Evolutionary conservation across 1,140 invertebrate species (phyloP).

Genomic region (Meloidogyne chitwoodi): DNA sequence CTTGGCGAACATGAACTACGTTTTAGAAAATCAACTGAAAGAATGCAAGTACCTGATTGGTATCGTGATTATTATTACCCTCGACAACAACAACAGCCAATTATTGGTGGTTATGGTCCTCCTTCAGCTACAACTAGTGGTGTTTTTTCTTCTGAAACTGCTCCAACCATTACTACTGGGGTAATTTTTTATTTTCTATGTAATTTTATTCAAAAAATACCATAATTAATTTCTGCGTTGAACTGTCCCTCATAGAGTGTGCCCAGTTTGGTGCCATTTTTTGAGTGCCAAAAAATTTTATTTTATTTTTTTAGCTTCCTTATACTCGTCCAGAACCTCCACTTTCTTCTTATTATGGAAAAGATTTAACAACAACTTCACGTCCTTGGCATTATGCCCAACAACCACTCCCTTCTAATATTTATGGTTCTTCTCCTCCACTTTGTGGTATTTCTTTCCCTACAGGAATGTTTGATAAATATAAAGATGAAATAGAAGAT

Average conservation of each 20-base stretch:
- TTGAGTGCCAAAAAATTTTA: background rate
- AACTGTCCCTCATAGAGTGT: background rate
- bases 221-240: background rate
- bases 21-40: conserved; percentile 55
- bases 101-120: background rate
- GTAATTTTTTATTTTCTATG: background rate
- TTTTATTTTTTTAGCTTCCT: background rate
- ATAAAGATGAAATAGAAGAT: conserved; percentile 56
- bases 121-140: conserved; percentile 29
- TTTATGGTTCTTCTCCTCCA: conserved; percentile 30
- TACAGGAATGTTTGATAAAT: conserved; percentile 57
- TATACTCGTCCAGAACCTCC: background rate
- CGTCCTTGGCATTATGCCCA: conserved; percentile 20
- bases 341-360: background rate
- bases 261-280: no score
- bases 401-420: background rate
- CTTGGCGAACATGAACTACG: conserved; percentile 49
- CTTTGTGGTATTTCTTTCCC: conserved; percentile 51
- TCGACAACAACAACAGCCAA: background rate
- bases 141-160: conserved; percentile 16
- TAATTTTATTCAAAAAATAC: background rate
- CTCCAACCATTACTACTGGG: background rate
- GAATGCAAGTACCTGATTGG: conserved; percentile 54
- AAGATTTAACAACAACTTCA: background rate
- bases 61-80: conserved; percentile 41